Evolutionary conservation across 1,140 invertebrate genomes (phyloP), one percentile per base, ranked within the genome.

Genomic region (Frieseomelitta varia): DNA sequence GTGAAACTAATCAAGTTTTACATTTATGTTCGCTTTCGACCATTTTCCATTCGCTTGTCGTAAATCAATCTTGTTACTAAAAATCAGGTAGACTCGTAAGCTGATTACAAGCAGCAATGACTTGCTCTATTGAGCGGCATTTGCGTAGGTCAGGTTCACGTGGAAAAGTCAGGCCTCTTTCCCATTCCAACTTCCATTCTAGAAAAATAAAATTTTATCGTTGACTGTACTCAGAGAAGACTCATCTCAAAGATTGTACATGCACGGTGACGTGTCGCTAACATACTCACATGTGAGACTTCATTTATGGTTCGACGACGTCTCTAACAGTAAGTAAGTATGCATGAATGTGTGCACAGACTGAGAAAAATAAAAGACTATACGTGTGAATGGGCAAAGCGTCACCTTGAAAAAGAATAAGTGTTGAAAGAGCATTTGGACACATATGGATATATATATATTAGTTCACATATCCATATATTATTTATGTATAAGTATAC

Each of bases 271-370:
- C 75, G 88, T 75, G 67, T 83, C 71, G 56, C 82, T 86, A 76
- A 79, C 71, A 55, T 56, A 80, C 86, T 87, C 79, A 81, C 83
- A 79, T 75, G 63, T 55, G 83, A 71, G 75, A 83, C 77, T 90
- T 90, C 86, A 90, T 90, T 90, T 88, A 86, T 84, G 88, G 86
- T 88, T 86, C 81, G 85, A 79, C 78, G 77, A 79, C 30, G 83
- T 78, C 72, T 80, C 17, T 67, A 67, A 34, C 27, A 47, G 17
- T 55, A 55, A 55, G 78, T 27, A 65, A 4, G 71, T 61, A 53
- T 51, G 39, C 67, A 81, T 19, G 79, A n/a, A 76, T 53, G 68
- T 69, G 61, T 27, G 65, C 39, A 77, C 56, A 19, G n/a, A 2
- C 58, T n/a, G 53, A 56, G 4, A 51, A 73, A 84, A 73, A 78